Base-by-base conservation (phyloP, 1,140 invertebrate species). In the Amphibalanus amphitrite region DNA sequence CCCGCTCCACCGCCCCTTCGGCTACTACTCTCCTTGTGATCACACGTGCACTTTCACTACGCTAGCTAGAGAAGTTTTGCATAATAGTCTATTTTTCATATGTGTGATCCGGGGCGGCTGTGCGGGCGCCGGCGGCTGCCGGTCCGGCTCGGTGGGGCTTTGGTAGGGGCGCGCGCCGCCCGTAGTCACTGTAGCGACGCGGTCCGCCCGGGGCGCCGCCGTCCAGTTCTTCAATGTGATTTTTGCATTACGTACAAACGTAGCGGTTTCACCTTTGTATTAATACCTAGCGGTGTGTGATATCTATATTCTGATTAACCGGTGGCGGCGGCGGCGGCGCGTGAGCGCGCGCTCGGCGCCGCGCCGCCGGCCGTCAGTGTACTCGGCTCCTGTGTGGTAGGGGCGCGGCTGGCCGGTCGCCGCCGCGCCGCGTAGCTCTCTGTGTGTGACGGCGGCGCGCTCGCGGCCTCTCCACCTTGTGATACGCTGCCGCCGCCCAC, bases 51-150 rank as follows among this genome's bases (percentile, higher is more conserved):
- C 47, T 59, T 59, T 59, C 47, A 59, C 47, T 59, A 59, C 47
- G 47, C 47, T 59, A 59, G 47, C 47, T 59, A 59, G 47, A 23
- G 47, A 59, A 20, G 47, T 59, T 59, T 59, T 59, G 47, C 47
- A 59, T 59, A 59, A 59, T 59, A 59, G 47, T 59, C 47, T 59
- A 59, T 59, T 59, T 59, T 59, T 59, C 47, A 59, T 59, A 59
- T 59, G 13, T 59, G 47, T 59, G 47, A 23, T 23, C 47, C 47
- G 47, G 47, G 20, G 13, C 17, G 6, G 47, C 10, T 23, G 6
- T 20, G 47, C 17, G 47, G 47, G 13, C 47, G 20, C 13, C 47
- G 47, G 47, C 47, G 13, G 47, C 47, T 38, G 4, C 4, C 33
- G 4, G 33, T 38, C 33, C 13, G 10, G 47, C 47, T 59, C 47